phyloP scores from a whole-genome alignment of 1,140 invertebrate species.

The Papilio dardanus region DNA sequence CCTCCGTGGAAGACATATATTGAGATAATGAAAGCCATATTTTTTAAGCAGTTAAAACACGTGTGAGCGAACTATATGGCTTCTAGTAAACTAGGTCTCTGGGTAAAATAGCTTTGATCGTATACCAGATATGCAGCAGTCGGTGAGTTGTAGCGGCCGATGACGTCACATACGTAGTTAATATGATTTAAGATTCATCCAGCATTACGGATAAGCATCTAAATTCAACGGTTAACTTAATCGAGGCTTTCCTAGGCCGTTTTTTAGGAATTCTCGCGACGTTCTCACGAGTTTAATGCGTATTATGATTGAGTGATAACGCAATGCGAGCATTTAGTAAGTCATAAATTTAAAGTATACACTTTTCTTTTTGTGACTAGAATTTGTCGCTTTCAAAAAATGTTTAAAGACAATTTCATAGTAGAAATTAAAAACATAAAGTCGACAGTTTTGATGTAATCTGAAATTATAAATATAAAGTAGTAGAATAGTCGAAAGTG shows the following conservation, averaged over 20 bases:
- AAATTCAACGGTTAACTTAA: slow-evolving; percentile 18
- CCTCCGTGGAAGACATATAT: slow-evolving; percentile 66
- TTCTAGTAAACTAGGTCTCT: slow-evolving; percentile 62
- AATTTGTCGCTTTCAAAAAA: slow-evolving; percentile 16
- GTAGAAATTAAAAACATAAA: background rate
- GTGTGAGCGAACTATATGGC: slow-evolving; percentile 68
- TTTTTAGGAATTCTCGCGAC: slow-evolving; percentile 29
- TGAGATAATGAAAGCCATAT: slow-evolving; percentile 70
- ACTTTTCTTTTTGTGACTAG: slow-evolving; percentile 6
- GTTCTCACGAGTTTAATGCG: slow-evolving; percentile 34
- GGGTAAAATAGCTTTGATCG: slow-evolving; percentile 42
- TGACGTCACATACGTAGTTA: slow-evolving; percentile 17
- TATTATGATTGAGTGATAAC: slow-evolving; percentile 27
- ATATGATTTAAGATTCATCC: slow-evolving; percentile 38
- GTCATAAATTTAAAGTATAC: slow-evolving; percentile 2
- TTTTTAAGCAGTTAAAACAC: slow-evolving; percentile 65
- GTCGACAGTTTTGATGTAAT: background rate
- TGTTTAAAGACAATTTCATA: background rate
- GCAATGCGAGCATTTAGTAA: slow-evolving; percentile 25
- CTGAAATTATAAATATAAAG: background rate
- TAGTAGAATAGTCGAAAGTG: slow-evolving; percentile 38
- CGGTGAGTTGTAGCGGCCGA: background rate
- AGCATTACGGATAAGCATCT: slow-evolving; percentile 37
- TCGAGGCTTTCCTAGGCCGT: slow-evolving; percentile 15
- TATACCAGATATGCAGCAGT: slow-evolving; percentile 13